Base-by-base conservation (phyloP, 2,888 invertebrate species). In the Anaspis maculata region DNA sequence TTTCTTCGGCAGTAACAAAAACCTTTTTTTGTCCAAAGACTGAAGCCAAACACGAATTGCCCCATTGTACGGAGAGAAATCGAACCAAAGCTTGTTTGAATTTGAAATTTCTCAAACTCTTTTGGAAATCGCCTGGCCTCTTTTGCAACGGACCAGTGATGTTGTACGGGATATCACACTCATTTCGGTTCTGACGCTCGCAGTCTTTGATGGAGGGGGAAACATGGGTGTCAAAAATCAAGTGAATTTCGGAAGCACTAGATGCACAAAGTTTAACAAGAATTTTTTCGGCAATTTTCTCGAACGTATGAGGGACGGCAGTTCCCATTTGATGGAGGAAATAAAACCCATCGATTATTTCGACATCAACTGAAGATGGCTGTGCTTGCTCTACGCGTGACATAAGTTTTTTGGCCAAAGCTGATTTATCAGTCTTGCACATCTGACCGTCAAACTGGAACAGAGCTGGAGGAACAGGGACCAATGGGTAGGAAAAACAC, bases 161-260 rank as follows among this genome's bases (percentile, higher is more conserved):
- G 25, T 31, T 44, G 27, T 47, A 57, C 4, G 46, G 45, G 40
- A 48, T 45, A 37, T 49, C 45, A 13, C 42, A 37, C 26, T 43
- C 51, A 39, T 42, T 9, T 36, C 43, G 33, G 32, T 25, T 42
- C 42, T 44, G 29, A n/a, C 50, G 46, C 45, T 60, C 58, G 23
- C 27, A 48, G 46, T 59, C 56, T 51, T 59, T 61, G 26, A 58
- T 57, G 13, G 56, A 57, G 5, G 59, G 56, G 25, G 46, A 34
- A 27, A 51, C 45, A 40, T 58, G 56, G 7, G 49, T 45, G 39
- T 59, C 57, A 34, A 57, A 56, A 27, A 56, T 43, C 15, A 52
- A 25, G 42, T 50, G 45, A 9, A 54, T 39, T 37, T 46, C 45
- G 25, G 39, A 16, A 15, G 54, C 51, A 25, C 38, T 39, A 27